phyloP scores from a whole-genome alignment of 2,888 invertebrate genomes.

The Cerceris rybyensis region DNA sequence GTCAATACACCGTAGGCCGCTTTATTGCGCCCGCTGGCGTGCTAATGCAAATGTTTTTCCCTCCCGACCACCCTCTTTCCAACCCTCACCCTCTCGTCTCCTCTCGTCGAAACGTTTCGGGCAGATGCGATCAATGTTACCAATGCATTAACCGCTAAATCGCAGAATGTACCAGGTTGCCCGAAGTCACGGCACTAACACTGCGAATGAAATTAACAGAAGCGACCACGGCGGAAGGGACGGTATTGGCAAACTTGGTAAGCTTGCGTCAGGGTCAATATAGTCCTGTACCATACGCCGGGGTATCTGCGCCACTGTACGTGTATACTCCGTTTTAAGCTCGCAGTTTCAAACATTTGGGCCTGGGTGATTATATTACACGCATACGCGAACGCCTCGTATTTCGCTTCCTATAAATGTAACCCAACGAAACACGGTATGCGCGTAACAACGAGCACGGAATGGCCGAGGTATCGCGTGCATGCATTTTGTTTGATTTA shows the following conservation, averaged over 20 bases:
- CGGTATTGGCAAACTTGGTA: constrained; percentile 61
- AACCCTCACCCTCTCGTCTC: too few species aligned
- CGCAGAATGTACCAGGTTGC: constrained; percentile 39
- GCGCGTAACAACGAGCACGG: constrained; percentile 20
- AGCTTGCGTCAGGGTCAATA: constrained; percentile 56
- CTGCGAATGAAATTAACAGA: constrained; percentile 61
- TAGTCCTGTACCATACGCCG: constrained; percentile 11
- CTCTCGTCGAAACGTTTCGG: background rate
- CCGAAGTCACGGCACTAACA: constrained; percentile 46
- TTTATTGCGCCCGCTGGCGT: constrained; percentile 45
- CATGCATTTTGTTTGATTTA: constrained; percentile 46
- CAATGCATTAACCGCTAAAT: constrained; percentile 60
- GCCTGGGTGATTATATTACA: constrained; percentile 49
- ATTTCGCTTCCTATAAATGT: background rate
- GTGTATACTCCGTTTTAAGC: constrained; percentile 43
- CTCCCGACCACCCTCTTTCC: background rate
- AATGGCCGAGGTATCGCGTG: constrained; percentile 12
- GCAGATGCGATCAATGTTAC: constrained; percentile 53
- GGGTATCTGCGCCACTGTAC: constrained; percentile 33
- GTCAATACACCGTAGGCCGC: constrained; percentile 42
- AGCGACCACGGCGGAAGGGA: constrained; percentile 55
- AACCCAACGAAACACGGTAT: background rate
- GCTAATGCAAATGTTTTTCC: constrained; percentile 38
- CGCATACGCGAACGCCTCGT: constrained; percentile 1
- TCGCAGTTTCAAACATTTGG: constrained; percentile 46